Evolutionary conservation across 2,797 vertebrate species (phyloP).

Genomic region (Periparus ater): DNA sequence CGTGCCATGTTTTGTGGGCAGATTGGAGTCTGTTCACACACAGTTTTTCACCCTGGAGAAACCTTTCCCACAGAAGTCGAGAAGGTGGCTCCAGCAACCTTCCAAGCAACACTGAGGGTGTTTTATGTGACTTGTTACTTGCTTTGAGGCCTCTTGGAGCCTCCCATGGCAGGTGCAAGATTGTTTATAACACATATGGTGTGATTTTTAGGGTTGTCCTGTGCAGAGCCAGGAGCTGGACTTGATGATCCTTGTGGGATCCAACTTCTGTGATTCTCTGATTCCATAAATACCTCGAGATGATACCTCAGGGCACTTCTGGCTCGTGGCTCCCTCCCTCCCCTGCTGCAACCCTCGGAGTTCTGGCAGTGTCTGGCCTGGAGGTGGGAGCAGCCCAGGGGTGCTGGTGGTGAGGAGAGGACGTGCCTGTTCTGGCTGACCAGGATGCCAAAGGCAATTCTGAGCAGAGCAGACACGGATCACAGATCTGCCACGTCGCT

Average conservation of each 20-base stretch:
- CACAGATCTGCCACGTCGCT: constrained; percentile 4
- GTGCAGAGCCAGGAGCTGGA: neutral
- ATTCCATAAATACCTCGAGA: neutral
- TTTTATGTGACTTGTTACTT: neutral
- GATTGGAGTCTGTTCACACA: neutral
- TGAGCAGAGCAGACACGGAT: neutral
- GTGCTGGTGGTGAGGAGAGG: neutral
- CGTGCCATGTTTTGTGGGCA: neutral
- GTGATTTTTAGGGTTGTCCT: neutral
- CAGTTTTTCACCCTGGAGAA: neutral
- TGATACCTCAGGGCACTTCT: neutral
- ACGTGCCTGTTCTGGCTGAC: neutral
- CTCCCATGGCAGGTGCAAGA: neutral
- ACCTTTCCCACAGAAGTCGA: neutral
- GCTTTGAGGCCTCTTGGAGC: neutral
- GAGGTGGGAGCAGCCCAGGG: neutral
- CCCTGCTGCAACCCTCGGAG: neutral
- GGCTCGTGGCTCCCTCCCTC: neutral
- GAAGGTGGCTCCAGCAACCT: neutral
- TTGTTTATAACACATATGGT: neutral
- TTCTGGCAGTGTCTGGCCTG: neutral
- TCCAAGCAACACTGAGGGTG: neutral
- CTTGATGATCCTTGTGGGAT: neutral
- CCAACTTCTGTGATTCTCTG: neutral
- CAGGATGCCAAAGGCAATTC: neutral